Percentiles rank a stretch among this genome's conserved stretches.
Conservation (phyloP, 2,113 vertebrate genomes). For the Halichoeres trimaculatus region DNA sequence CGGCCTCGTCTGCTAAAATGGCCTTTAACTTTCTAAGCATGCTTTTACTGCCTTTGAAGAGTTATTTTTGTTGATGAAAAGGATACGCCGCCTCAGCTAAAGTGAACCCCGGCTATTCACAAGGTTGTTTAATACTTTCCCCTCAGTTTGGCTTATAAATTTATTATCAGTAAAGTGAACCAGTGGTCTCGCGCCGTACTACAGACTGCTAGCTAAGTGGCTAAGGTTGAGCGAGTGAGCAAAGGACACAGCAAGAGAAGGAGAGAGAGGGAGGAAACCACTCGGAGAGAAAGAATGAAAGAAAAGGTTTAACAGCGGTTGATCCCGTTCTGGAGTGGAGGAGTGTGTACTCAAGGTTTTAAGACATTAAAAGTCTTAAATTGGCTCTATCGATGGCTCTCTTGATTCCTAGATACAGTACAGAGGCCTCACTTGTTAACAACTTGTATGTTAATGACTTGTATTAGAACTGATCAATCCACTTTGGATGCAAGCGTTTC, state of each 20-base stretch:
- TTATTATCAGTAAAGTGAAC: constrained; percentile 81
- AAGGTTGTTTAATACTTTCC: constrained; percentile 80
- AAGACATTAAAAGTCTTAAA: constrained; percentile 78
- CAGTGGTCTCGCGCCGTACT: constrained; percentile 70
- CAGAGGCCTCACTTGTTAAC: constrained; percentile 83
- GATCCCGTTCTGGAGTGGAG: constrained; percentile 55
- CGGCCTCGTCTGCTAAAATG: constrained; percentile 77
- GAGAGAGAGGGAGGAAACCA: constrained; percentile 3
- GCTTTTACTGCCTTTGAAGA: constrained; percentile 84
- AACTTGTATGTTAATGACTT: constrained; percentile 84
- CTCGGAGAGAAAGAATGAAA: constrained; percentile 27
- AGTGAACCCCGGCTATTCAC: constrained; percentile 77
- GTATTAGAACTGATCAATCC: constrained; percentile 84
- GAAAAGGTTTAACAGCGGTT: constrained; percentile 45
- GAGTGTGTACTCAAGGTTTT: constrained; percentile 65
- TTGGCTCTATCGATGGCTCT: constrained; percentile 74
- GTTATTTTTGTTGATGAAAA: constrained; percentile 87
- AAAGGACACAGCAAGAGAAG: constrained; percentile 11
- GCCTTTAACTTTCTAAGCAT: constrained; percentile 83
- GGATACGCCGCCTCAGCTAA: constrained; percentile 76
- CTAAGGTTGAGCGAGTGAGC: constrained; percentile 48
- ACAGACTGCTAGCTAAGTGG: constrained; percentile 77
- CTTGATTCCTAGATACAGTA: constrained; percentile 80
- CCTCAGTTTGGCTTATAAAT: constrained; percentile 84
- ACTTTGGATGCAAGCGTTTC: constrained; percentile 73